Conservation (phyloP, 1,140 invertebrate genomes). For the Philotrypesis tridentata region DNA sequence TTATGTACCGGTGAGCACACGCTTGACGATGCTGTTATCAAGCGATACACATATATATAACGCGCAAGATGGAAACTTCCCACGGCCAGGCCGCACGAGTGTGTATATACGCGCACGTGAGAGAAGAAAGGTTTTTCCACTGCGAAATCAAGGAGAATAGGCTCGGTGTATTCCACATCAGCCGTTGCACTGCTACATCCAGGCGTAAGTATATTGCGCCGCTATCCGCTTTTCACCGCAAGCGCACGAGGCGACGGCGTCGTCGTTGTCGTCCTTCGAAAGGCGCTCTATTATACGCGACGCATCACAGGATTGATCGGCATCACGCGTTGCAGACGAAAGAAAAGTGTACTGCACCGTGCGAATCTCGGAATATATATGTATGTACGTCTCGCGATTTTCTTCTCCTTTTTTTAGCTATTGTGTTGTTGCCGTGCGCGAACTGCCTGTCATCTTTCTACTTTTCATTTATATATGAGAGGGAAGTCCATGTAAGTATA, state of each 20-base stretch:
- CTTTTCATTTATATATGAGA: not conserved
- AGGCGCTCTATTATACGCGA: too few relatives aligned
- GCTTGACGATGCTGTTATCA: slow-evolving; percentile 17
- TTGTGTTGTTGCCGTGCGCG: too few relatives aligned
- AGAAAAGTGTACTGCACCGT: not conserved
- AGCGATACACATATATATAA: not conserved
- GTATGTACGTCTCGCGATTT: not conserved
- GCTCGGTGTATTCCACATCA: not conserved
- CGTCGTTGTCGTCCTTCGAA: too few relatives aligned
- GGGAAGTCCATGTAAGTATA: too few relatives aligned
- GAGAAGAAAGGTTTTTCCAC: slow-evolving; percentile 48
- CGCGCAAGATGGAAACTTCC: slow-evolving; percentile 19
- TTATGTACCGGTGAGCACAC: slow-evolving; percentile 28
- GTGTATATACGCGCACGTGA: too few relatives aligned
- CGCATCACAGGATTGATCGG: not conserved
- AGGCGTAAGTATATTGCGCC: not conserved
- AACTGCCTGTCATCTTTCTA: not conserved
- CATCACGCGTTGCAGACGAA: not conserved
- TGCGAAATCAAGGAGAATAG: slow-evolving; percentile 36
- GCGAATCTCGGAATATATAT: not conserved
- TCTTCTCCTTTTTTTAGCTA: not conserved
- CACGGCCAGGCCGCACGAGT: slow-evolving; percentile 17
- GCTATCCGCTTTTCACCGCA: not conserved
- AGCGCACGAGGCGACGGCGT: not conserved
- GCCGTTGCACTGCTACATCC: not conserved